Base-by-base conservation (phyloP, 2,113 vertebrate species). In the Camelus dromedarius region DNA sequence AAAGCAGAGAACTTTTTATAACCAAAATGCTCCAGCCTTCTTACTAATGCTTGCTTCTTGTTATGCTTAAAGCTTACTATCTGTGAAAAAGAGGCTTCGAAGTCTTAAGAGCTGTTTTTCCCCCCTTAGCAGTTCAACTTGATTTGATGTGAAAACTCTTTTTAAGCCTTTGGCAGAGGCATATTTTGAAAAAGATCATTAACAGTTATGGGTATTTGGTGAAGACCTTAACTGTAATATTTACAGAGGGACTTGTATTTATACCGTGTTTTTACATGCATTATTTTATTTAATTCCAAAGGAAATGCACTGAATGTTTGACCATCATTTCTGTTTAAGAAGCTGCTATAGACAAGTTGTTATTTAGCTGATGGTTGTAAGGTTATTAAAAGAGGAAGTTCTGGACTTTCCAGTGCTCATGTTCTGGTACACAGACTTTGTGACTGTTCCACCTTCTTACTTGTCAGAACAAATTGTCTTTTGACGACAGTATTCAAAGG, bases 231-330 rank as follows among this genome's bases (percentile, higher is more conserved):
- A 64, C 46, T 73, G 42, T 52, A 70, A 60, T 94, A 89, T 94
- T 96, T 94, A 84, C 12, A 80, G 67, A 93, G 60, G 84, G 35
- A 91, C 32, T 94, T 15, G 15, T 69, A 90, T 81, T 96, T 88
- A 58, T 32, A 64, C 46, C 52, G 58, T 69, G 82, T 62, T 89
- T 91, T 89, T 84, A 90, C 12, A 22, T 38, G 60, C 32, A 48
- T 86, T 92, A 66, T 92, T 91, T 87, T 73, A 85, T 77, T 66
- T 72, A 69, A 91, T 89, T 84, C n/a, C 93, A 56, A 89, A 73
- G 84, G 83, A 30, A 93, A 91, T 95, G 62, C 38, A 85, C 80
- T 69, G 90, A 92, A 58, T 15, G 11, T 67, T 90, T 67, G 50
- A 26, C 32, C 11, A 52, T 69, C 42, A 35, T 64, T 89, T 89